Percentiles rank a stretch among this genome's conserved stretches.
These are phyloP conservation scores for Spodoptera littoralis DNA, from an alignment of 2,888 invertebrate genomes.

Conservation along the genomic window DNA sequence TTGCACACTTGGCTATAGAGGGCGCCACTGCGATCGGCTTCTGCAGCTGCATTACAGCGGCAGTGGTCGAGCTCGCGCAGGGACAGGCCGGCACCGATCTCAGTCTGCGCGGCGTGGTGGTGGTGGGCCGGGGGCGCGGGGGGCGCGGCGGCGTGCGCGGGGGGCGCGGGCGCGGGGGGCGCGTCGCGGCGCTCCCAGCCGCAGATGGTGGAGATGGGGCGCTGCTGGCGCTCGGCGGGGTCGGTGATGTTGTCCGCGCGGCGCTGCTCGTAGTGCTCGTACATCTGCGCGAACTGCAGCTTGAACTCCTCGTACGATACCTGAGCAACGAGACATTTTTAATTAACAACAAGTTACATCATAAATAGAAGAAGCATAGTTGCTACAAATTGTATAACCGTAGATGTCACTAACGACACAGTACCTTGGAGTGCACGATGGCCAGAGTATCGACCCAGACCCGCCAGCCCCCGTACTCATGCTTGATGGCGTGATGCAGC, in stretches of 20 bases:
- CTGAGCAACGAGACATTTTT: conserved; percentile 75
- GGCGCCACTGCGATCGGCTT: conserved; percentile 68
- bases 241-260: conserved; percentile 98
- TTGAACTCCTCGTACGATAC: conserved; percentile 99
- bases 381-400: no score
- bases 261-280: conserved; percentile 97
- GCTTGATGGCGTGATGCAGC: conserved; percentile 99
- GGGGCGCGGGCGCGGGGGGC: conserved; percentile 69
- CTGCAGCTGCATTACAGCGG: conserved; percentile 69
- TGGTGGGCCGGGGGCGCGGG: conserved; percentile 20
- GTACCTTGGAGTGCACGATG: conserved; percentile 99
- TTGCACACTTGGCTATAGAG: conserved; percentile 91
- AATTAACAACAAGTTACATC: no score
- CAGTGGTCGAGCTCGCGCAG: conserved; percentile 83
- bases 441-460: conserved; percentile 99
- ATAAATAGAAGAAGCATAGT: no score
- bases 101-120: conserved; percentile 84
- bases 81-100: conserved; percentile 82
- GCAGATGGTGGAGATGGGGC: conserved; percentile 98
- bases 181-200: conserved; percentile 93
- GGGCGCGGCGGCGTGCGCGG: conserved; percentile 38
- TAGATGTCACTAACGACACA: no score
- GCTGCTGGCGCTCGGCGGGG: conserved; percentile 96
- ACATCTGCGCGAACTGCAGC: conserved; percentile 99
- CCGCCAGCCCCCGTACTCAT: conserved; percentile 99